Evolutionary conservation across 2,888 invertebrate genomes (phyloP), one percentile per base, ranked within the genome.

Genomic region (Colostygia pectinataria): DNA sequence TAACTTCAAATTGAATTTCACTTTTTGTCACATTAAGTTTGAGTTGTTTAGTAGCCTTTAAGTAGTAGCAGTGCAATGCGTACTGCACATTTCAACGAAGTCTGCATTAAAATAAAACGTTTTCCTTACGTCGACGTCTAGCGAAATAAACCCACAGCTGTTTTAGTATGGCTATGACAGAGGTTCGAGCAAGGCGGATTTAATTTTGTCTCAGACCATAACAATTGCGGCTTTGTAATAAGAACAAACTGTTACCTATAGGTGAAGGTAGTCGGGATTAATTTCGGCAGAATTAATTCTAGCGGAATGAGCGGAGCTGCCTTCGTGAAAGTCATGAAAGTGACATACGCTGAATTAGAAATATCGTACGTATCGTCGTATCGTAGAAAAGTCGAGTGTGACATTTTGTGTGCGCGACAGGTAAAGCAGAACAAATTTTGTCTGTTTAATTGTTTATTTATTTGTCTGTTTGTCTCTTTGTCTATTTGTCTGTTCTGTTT

Each of bases 221-320:
- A 63, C 66, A 65, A 51, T 66, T 66, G 71, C 55, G 74, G 75
- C 54, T 70, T 71, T 60, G 73, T 68, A 72, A 73, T 75, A 69
- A 72, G 71, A 71, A 74, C 74, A 69, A 72, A 74, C 71, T 71
- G 74, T 70, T 71, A 65, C 69, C 66, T 71, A 70, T 68, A 70
- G 68, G 66, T 58, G 57, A 64, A 74, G 71, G 74, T 62, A 61
- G 57, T 68, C 57, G 43, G 54, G 71, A 71, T 77, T 74, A 77
- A 76, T 78, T 75, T 65, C 60, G 64, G 52, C 55, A 60, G 65
- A 76, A 78, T 78, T 77, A 77, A 75, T 77, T 73, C 69, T 59
- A 61, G 61, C 51, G 58, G 66, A 72, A 71, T 61, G 68, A 66
- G 64, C 34, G 50, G 33, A 34, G 36, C 58, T 60, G 60, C 63